Evolutionary conservation across 2,888 invertebrate species (phyloP), one percentile per base, ranked within the genome.

Genomic region (Rhynchonema sp.): DNA sequence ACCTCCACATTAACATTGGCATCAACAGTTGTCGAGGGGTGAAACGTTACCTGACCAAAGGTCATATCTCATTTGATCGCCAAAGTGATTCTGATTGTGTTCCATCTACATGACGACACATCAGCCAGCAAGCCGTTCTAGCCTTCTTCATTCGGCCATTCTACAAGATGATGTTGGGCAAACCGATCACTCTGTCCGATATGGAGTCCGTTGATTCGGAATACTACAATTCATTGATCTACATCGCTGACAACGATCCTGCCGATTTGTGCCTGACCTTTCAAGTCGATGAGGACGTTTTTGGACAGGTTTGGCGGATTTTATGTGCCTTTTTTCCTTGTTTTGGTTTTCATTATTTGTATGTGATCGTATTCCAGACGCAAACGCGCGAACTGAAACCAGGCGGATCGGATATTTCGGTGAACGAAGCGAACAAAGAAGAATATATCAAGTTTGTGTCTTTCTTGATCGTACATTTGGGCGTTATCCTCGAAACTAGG

Each of bases 141-240:
- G 92, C 92, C 57, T 98, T 96, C 78, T 98, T 98, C 79, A 96
- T 98, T 78, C 85, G 96, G 73, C 96, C 98, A 60, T 96, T 98
- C 78, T 98, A 98, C 79, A 98, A 98, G 79, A 96, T 98, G 96
- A 94, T 98, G 94, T 78, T 98, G 68, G 84, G 84, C 64, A 94
- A 94, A 78, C 77, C 83, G 57, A 96, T 96, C 64, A 87, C 87
- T 69, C 78, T 98, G 56, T 85, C 86, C 72, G 96, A 98, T 75
- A 96, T 98, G 96, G 96, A 98, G 78, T 88, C 91, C 3, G 96
- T 98, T 22, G 98, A 98, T 76, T 85, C 90, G 1, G 96, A 96
- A 77, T 98, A 98, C 76, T 92, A 91, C 76, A 96, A 96, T 77
- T 96, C 96, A 0, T 79, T 98, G 60, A 81, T 91, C 72, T 92